Percentiles rank a stretch among this genome's conserved stretches.
These are phyloP conservation scores for Batillaria attramentaria DNA, from an alignment of 1,140 invertebrate genomes.

Conservation along the genomic window DNA sequence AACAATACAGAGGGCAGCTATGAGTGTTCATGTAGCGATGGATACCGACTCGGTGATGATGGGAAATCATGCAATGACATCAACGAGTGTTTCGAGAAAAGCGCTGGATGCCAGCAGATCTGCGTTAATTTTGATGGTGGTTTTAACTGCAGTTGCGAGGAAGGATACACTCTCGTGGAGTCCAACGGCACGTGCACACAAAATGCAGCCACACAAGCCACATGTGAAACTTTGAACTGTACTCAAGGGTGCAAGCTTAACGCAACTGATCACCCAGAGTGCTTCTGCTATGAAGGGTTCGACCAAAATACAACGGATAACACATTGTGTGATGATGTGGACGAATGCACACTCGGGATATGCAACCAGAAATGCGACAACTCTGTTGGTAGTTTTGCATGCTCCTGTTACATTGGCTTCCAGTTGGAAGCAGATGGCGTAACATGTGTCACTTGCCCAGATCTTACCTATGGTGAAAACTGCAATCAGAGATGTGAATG, in stretches of 20 bases:
- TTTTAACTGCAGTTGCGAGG: conserved; percentile 48
- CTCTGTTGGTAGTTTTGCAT: conserved; percentile 19
- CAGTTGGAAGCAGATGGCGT: not conserved
- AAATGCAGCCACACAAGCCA: not conserved
- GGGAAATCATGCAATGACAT: conserved; percentile 47
- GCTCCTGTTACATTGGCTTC: conserved; percentile 23
- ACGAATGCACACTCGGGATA: conserved; percentile 6
- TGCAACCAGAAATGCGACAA: conserved; percentile 29
- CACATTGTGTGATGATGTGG: conserved; percentile 13
- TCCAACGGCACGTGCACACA: not conserved
- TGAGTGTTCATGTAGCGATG: conserved; percentile 16
- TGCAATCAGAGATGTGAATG: conserved; percentile 23
- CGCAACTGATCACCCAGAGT: not conserved
- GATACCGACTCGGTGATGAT: conserved; percentile 11
- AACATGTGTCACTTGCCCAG: conserved; percentile 14
- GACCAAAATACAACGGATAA: not conserved
- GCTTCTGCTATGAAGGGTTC: not conserved
- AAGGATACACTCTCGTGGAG: conserved; percentile 19
- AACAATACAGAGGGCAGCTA: conserved; percentile 27
- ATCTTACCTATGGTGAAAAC: conserved; percentile 23
- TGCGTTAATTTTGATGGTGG: conserved; percentile 53
- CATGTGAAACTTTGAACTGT: not conserved
- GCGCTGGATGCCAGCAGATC: conserved; percentile 67
- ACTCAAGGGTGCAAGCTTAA: not conserved
- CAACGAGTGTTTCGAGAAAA: conserved; percentile 65